Conservation (phyloP, 2,113 vertebrate genomes). For the Beaufortia kweichowensis region DNA sequence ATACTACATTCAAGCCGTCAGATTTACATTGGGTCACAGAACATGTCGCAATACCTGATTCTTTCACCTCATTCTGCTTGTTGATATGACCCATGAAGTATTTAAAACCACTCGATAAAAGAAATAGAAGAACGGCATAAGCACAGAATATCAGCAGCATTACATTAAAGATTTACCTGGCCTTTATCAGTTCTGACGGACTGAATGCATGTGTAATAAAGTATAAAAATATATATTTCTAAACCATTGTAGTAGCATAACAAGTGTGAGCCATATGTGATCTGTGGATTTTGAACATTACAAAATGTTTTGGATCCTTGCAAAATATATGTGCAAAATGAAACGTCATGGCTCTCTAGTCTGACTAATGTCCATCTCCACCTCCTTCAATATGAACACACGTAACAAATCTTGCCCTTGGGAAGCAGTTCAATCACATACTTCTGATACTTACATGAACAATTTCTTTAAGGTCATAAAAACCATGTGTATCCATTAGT, state of each 20-base stretch:
- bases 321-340: too few relatives aligned
- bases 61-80: neutral
- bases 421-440: conserved; percentile 27
- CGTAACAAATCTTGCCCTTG: neutral
- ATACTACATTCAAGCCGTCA: neutral
- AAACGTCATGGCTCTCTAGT: neutral
- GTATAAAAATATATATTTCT: neutral
- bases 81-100: neutral
- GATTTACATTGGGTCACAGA: neutral
- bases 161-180: neutral
- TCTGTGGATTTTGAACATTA: neutral
- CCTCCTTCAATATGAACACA: neutral
- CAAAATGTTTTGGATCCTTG: neutral
- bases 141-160: neutral
- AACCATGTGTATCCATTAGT: conserved; percentile 12
- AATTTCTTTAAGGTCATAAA: conserved; percentile 34
- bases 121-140: neutral
- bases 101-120: too few relatives aligned
- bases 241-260: neutral
- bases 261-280: neutral
- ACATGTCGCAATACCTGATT: neutral
- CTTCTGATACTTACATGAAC: conserved; percentile 13
- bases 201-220: neutral
- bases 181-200: neutral
- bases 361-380: neutral